phyloP scores from a whole-genome alignment of 2,113 vertebrate genomes.

The Zosterops hypoxanthus region DNA sequence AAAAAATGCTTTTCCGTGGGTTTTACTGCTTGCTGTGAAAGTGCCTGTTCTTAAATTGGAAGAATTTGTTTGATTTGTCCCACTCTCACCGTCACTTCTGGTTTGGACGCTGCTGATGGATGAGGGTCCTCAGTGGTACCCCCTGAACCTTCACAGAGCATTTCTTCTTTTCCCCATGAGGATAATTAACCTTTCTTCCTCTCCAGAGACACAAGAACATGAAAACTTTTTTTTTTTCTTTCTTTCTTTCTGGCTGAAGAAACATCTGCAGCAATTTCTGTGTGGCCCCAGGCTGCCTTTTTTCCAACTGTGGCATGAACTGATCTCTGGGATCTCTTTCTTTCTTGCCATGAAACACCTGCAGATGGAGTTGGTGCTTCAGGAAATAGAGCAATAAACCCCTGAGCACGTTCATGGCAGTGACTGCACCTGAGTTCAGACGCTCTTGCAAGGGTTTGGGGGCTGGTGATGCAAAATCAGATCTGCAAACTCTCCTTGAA shows the following conservation, averaged over 20 bases:
- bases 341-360: neutral
- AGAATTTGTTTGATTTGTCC: neutral
- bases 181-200: neutral
- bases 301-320: neutral
- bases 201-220: neutral
- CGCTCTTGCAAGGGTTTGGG: neutral
- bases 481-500: neutral
- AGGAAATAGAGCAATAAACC: neutral
- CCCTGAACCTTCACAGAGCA: no score
- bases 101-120: neutral
- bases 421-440: rapidly evolving
- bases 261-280: neutral
- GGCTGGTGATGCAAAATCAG: neutral
- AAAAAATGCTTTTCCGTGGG: neutral
- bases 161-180: neutral
- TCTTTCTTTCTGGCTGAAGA: neutral
- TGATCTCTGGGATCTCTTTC: neutral
- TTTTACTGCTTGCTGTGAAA: neutral
- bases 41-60: neutral
- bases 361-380: neutral
- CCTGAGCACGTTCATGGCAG: rapidly evolving
- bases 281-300: neutral
- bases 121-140: neutral
- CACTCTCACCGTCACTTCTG: rapidly evolving
- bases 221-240: neutral